phyloP scores from a whole-genome alignment of 2,113 vertebrate species.

The Ellobius talpinus region DNA sequence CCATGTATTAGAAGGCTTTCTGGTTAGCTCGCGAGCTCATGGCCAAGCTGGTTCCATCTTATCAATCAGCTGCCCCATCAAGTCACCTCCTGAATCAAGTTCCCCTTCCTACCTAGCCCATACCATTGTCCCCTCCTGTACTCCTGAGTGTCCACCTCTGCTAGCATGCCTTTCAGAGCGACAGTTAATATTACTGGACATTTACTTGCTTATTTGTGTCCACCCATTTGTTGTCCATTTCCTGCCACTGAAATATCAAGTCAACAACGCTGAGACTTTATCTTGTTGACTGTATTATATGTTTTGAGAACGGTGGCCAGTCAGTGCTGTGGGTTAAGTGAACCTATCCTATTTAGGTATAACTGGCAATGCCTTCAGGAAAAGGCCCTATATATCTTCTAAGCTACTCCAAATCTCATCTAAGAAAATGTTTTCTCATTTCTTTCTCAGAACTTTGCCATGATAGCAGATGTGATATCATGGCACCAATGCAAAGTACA shows the following conservation, averaged over 20 bases:
- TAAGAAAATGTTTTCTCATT: slow-evolving; percentile 9
- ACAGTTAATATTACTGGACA: neutral
- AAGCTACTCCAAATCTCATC: neutral
- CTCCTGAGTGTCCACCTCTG: neutral
- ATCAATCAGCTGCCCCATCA: neutral
- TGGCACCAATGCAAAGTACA: neutral
- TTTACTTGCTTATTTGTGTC: neutral
- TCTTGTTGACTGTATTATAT: neutral
- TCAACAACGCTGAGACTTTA: neutral
- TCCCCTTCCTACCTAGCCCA: neutral
- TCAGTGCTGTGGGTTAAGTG: neutral
- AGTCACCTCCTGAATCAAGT: neutral
- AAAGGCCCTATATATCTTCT: neutral
- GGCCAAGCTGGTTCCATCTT: neutral
- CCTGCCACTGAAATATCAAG: neutral
- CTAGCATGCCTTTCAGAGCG: neutral
- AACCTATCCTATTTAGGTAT: neutral
- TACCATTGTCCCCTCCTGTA: neutral
- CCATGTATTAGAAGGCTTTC: neutral
- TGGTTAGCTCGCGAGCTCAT: neutral
- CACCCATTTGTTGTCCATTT: neutral
- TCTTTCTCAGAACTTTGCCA: neutral
- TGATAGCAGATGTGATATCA: neutral
- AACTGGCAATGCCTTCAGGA: neutral
- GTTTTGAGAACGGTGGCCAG: neutral